Conservation (phyloP, 1,140 invertebrate species). For the Zaprionus gabonicus region DNA sequence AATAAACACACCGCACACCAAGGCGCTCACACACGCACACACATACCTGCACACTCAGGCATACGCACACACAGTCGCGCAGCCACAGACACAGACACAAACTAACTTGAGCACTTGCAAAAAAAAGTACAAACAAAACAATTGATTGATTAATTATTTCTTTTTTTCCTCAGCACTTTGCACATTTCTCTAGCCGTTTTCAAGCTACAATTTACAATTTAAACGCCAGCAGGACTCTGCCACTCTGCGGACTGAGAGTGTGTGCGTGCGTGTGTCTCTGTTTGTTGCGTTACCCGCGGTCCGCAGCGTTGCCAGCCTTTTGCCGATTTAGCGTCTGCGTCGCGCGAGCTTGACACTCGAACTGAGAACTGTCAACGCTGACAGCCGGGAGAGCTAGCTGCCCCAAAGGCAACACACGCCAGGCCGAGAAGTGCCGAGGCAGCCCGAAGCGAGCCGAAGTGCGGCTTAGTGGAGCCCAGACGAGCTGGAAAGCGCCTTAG, state of each 20-base stretch:
- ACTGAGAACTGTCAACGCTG: conserved; percentile 57
- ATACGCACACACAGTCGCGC: background rate
- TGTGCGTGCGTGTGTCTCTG: background rate
- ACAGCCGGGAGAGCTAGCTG: background rate
- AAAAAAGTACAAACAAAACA: background rate
- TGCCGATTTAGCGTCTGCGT: conserved; percentile 52
- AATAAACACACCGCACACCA: conserved; percentile 8
- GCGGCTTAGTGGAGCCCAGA: background rate
- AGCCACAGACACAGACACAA: conserved; percentile 7
- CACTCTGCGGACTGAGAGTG: background rate
- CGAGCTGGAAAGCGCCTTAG: conserved; percentile 27
- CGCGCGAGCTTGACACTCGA: conserved; percentile 74
- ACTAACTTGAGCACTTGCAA: background rate
- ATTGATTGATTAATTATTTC: background rate
- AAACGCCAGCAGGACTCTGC: background rate
- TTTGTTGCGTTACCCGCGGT: conserved; percentile 23
- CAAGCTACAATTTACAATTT: background rate
- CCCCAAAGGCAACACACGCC: background rate
- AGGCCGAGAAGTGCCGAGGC: background rate
- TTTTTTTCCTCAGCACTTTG: background rate
- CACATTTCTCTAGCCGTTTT: conserved; percentile 3
- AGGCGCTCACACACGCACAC: background rate
- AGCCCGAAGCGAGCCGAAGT: background rate
- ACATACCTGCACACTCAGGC: conserved; percentile 9
- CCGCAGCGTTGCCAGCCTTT: conserved; percentile 67